These are phyloP conservation scores for Camponotus pennsylvanicus DNA, from an alignment of 1,140 invertebrate species.

Conservation along the genomic window DNA sequence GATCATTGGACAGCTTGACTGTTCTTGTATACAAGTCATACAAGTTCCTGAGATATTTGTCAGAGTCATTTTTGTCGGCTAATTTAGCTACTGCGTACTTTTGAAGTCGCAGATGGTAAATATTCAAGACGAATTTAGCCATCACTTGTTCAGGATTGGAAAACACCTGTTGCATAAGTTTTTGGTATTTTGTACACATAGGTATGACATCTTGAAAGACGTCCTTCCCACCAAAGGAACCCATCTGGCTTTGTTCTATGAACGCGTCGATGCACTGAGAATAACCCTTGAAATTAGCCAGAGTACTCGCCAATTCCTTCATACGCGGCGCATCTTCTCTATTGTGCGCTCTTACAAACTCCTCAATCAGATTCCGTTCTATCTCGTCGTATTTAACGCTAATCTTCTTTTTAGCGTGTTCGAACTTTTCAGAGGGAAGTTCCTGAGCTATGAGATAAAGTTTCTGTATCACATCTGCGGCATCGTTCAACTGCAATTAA, in stretches of 20 bases:
- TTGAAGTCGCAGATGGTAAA: slow-evolving; percentile 97
- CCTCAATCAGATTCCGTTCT: slow-evolving; percentile 96
- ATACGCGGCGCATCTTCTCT: slow-evolving; percentile 94
- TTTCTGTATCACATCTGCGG: slow-evolving; percentile 99
- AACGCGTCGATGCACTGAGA: slow-evolving; percentile 98
- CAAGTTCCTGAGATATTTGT: slow-evolving; percentile 95
- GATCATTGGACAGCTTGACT: slow-evolving; percentile 90
- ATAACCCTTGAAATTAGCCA: slow-evolving; percentile 98
- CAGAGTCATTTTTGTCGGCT: slow-evolving; percentile 92
- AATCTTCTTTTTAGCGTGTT: slow-evolving; percentile 96
- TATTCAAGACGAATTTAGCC: slow-evolving; percentile 98
- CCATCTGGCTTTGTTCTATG: slow-evolving; percentile 98
- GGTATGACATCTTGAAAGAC: slow-evolving; percentile 97
- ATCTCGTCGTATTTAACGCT: slow-evolving; percentile 98
- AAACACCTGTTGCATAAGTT: slow-evolving; percentile 97
- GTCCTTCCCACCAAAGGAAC: slow-evolving; percentile 92
- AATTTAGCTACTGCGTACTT: slow-evolving; percentile 94
- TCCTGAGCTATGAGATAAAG: slow-evolving; percentile 98
- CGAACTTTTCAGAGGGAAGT: slow-evolving; percentile 94
- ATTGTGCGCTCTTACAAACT: slow-evolving; percentile 96
- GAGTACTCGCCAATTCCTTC: slow-evolving; percentile 96
- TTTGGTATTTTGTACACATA: slow-evolving; percentile 95
- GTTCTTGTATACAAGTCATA: slow-evolving; percentile 96
- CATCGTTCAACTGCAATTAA: slow-evolving; percentile 93
- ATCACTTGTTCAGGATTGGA: slow-evolving; percentile 99